These are phyloP conservation scores for Cotesia glomerata DNA, from an alignment of 1,140 invertebrate species.

Conservation along the genomic window DNA sequence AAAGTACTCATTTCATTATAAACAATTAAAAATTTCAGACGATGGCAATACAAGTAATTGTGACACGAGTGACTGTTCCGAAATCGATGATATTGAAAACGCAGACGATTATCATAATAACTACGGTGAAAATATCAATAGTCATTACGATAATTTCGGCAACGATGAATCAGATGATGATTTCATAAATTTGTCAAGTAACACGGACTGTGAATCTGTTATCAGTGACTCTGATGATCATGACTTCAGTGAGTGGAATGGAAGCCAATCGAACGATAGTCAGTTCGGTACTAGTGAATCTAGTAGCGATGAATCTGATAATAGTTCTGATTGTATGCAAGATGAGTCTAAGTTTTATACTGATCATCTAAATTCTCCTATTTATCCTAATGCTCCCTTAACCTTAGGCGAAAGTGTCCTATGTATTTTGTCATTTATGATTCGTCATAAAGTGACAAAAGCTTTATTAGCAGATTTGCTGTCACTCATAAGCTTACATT, in stretches of 20 bases:
- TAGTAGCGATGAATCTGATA: not conserved
- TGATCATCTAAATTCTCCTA: not conserved
- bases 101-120: too few relatives aligned
- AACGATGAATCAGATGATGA: not conserved
- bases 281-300: not conserved
- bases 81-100: too few relatives aligned
- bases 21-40: too few relatives aligned
- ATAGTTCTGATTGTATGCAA: not conserved
- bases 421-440: not conserved
- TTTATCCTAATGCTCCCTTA: not conserved
- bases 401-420: conserved; percentile 7
- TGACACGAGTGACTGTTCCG: too few relatives aligned
- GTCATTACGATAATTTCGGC: too few relatives aligned
- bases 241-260: too few relatives aligned
- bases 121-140: too few relatives aligned
- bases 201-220: too few relatives aligned
- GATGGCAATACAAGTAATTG: too few relatives aligned
- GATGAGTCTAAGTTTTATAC: not conserved
- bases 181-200: not conserved
- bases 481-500: not conserved
- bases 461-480: not conserved
- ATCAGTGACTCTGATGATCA: too few relatives aligned
- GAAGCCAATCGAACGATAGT: too few relatives aligned
- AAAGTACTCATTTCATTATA: too few relatives aligned
- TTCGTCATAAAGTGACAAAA: not conserved